Evolutionary conservation across 2,113 vertebrate species (phyloP), one percentile per base, ranked within the genome.

Genomic region (Diphyllodes magnificus): DNA sequence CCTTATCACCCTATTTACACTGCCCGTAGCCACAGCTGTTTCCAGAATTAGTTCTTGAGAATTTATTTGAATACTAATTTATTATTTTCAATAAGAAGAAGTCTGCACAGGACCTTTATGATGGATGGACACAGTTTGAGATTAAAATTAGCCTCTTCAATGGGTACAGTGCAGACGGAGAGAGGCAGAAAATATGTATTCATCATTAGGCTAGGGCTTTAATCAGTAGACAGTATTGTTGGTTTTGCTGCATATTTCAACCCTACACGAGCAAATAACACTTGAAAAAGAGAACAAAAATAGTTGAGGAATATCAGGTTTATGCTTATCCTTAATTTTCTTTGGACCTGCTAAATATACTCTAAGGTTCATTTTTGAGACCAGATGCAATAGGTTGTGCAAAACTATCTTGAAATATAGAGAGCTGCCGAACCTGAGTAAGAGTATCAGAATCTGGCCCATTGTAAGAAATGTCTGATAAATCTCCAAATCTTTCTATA

Each of bases 401-500:
- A 88, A 69, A 91, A 65, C 9, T 37, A 8, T 56, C 31, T 76
- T 75, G 56, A 82, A 87, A 75, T 10, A 60, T 35, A 47, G 42
- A 59, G 37, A 45, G 30, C 14, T 90, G 40, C 19, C 72, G 70
- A 86, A 84, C 82, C 64, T 81, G 65, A 89, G 24, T 60, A 65
- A 61, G 45, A 68, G 40, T 39, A 61, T 61, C 69, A 86, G 92
- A 92, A 94, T 95, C 64, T 88, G 86, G 31, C 56, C 95, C 71
- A 35, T 45, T 69, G 83, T 81, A 90, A 96, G 59, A 73, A 96
- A 95, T 94, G 84, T 97, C 97, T 96, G 97, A 97, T 96, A 97
- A 97, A 97, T 97, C 97, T 97, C 97, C 78, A 88, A 97, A 95
- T 97, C 95, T 98, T 97, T 98, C 97, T 92, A 96, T 97, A 96